Conservation (phyloP, 2,888 invertebrate species). For the Chalcis sispes region DNA sequence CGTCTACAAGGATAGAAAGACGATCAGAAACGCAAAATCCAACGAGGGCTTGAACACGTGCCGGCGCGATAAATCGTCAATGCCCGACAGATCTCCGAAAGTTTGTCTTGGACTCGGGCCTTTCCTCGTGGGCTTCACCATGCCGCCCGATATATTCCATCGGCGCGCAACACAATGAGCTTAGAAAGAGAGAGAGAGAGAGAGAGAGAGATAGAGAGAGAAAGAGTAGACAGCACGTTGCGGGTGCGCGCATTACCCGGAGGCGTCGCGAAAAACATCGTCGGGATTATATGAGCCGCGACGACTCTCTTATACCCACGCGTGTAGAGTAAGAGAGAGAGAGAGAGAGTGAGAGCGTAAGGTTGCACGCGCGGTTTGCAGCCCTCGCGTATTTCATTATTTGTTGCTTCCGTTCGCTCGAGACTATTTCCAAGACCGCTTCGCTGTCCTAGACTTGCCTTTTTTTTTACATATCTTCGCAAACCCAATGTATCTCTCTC, state of each 20-base stretch:
- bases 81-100: slow-evolving; percentile 65
- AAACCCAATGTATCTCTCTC: neutral
- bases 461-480: neutral
- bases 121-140: neutral
- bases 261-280: slow-evolving; percentile 72
- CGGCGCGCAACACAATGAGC: slow-evolving; percentile 25
- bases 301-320: slow-evolving; percentile 59
- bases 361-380: slow-evolving; percentile 72
- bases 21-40: no score
- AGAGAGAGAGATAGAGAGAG: no score
- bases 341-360: no score
- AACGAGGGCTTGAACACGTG: slow-evolving; percentile 66
- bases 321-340: no score
- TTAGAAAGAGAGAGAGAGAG: no score
- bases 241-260: slow-evolving; percentile 36
- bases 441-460: no score
- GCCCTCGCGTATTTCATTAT: slow-evolving; percentile 74
- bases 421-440: slow-evolving; percentile 65
- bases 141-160: slow-evolving; percentile 17
- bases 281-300: slow-evolving; percentile 75
- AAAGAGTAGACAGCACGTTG: neutral
- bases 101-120: slow-evolving; percentile 71
- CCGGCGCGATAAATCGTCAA: slow-evolving; percentile 74
- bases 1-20: no score
- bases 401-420: slow-evolving; percentile 75